Conservation (phyloP, 2,797 vertebrate species). For the Acipenser ruthenus region DNA sequence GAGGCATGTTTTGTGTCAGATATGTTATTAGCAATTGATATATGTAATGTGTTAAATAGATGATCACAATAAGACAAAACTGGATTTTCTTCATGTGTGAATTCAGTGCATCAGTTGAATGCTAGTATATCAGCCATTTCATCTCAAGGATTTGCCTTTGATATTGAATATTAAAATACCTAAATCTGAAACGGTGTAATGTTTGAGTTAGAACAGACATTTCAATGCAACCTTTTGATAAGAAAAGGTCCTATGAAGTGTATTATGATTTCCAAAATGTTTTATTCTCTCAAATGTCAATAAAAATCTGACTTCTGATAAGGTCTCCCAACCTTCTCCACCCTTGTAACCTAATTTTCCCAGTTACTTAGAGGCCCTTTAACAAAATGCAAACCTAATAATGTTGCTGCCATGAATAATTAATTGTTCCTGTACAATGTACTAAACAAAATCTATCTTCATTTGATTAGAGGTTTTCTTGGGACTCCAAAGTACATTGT, state of each 20-base stretch:
- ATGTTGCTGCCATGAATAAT: constrained; percentile 96
- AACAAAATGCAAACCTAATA: constrained; percentile 87
- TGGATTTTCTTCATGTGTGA: no score
- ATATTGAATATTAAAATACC: no score
- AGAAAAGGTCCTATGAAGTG: background rate
- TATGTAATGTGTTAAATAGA: no score
- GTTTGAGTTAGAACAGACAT: background rate
- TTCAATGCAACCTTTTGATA: background rate
- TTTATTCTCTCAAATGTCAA: constrained; percentile 12
- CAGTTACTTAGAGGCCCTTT: constrained; percentile 70
- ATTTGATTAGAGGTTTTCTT: constrained; percentile 87
- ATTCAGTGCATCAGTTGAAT: no score
- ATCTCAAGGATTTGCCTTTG: no score
- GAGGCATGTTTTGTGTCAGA: no score
- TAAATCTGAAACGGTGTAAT: background rate
- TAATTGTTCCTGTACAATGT: constrained; percentile 80
- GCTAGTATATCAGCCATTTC: no score
- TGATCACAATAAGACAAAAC: no score
- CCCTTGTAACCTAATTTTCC: constrained; percentile 79
- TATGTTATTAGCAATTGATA: no score
- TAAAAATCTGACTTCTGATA: constrained; percentile 52
- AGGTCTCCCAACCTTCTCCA: constrained; percentile 68
- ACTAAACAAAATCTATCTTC: constrained; percentile 91
- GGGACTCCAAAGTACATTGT: constrained; percentile 73
- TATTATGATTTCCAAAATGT: background rate